A percentile compares a stretch with the other conserved stretches of the same genome.
Evolutionary conservation across 1,140 invertebrate species (phyloP).

Genomic region (Ostrea denselamellosa): DNA sequence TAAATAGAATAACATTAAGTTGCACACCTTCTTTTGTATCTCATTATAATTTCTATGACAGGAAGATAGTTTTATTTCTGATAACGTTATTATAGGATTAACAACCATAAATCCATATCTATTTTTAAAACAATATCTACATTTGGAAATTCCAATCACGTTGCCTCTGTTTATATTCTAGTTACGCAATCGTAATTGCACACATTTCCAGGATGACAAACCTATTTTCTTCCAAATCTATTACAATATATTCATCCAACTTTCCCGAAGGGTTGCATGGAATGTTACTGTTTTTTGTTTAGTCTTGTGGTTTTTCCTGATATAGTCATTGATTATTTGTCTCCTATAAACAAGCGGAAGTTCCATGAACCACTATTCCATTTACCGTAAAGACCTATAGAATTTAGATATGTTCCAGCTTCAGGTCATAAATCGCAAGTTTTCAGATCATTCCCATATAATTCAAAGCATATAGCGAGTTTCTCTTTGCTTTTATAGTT

Average conservation of each 20-base stretch:
- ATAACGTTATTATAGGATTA: slow-evolving; percentile 16
- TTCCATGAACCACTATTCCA: background rate
- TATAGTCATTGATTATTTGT: slow-evolving; percentile 12
- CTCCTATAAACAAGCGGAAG: slow-evolving; percentile 1
- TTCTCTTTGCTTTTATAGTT: background rate
- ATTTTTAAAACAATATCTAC: background rate
- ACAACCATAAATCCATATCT: slow-evolving; percentile 9
- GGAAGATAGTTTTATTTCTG: background rate
- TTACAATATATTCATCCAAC: slow-evolving; percentile 28
- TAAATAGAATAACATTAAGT: too few relatives aligned
- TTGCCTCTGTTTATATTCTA: background rate
- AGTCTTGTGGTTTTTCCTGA: background rate
- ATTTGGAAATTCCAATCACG: slow-evolving; percentile 5
- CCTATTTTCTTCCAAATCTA: slow-evolving; percentile 35
- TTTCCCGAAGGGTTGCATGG: slow-evolving; percentile 1
- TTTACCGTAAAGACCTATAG: background rate
- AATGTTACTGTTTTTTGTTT: background rate
- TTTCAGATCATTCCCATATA: background rate
- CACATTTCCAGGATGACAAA: slow-evolving; percentile 25
- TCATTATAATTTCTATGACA: too few relatives aligned
- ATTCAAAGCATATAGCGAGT: background rate
- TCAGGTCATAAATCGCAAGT: background rate
- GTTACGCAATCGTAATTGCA: slow-evolving; percentile 27
- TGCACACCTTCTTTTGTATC: too few relatives aligned
- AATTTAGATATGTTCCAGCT: background rate